Base-by-base conservation (phyloP, 2,797 vertebrate species). In the Spea hammondii region DNA sequence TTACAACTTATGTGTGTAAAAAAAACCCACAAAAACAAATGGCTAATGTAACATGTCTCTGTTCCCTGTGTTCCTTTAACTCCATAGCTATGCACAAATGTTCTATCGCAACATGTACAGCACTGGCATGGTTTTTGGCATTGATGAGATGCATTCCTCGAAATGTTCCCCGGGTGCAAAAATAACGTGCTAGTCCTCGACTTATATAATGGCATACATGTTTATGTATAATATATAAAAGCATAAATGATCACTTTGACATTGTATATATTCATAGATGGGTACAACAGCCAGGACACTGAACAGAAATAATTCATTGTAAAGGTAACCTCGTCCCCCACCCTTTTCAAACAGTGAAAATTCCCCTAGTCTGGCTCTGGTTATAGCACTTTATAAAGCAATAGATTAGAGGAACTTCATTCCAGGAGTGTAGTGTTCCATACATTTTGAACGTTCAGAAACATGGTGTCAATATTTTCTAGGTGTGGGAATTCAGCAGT, bases 401-500 rank as follows among this genome's bases (percentile, higher is more conserved):
- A 53, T 5, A 47, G 53, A n/a, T 17, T 6, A 47, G 32, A 57
- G 70, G 54, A 72, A 72, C 11, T 60, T 60, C 47, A 57, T 54
- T 3, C 8, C 48, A 46, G 11, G n/a, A 44, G 8, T 48, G 44
- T 57, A n/a, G 45, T 12, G 13, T 72, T 60, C n/a, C 57, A 62
- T 62, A 60, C 6, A 72, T 72, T 62, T 62, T 44, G n/a, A 54
- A 5, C 1, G 8, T 5, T 70, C 11, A 57, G 13, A 57, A 17
- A 60, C 70, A 72, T 72, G 72, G 11, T 47, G 60, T 66, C 64
- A 67, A 67, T 67, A 62, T 67, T 72, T 77, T 77, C 65, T 51
- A 45, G 68, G 69, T 81, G 65, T 82, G 79, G 79, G 79, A 82
- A 77, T 69, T 69, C 62, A 48, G 71, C 44, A 57, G 47, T 73